These are phyloP conservation scores for Anisognathus igniventris DNA, from an alignment of 2,797 vertebrate species.

Conservation along the genomic window DNA sequence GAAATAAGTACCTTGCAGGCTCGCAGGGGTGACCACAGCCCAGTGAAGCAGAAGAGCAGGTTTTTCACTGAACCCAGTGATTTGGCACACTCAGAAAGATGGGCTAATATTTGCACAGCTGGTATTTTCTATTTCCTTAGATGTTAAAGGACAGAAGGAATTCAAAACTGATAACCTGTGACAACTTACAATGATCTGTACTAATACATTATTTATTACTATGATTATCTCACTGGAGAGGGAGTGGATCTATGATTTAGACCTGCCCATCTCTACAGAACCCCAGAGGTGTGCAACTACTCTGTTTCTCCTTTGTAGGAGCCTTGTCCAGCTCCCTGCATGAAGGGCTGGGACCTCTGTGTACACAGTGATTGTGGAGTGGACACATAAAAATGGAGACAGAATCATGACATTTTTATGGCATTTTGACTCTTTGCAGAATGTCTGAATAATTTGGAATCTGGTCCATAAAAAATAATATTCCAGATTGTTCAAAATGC, in stretches of 20 bases:
- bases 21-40: not conserved
- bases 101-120: not conserved
- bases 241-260: not conserved
- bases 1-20: not conserved
- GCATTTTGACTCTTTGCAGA: not conserved
- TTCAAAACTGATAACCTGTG: not conserved
- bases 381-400: not conserved
- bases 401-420: not conserved
- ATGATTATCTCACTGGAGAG: not conserved
- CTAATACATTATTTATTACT: not conserved
- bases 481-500: not conserved
- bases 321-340: not conserved
- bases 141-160: not conserved
- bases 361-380: accelerated
- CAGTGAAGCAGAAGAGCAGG: not conserved
- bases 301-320: not conserved
- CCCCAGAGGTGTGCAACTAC: not conserved
- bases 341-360: not conserved
- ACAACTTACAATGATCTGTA: too few relatives aligned
- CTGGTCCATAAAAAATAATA: not conserved
- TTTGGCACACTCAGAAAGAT: not conserved
- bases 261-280: not conserved
- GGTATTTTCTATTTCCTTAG: not conserved
- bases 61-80: not conserved
- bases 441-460: slow-evolving; percentile 1